Evolutionary conservation across 2,113 vertebrate genomes (phyloP), one percentile per base, ranked within the genome.

Genomic region (Pao palembangensis): DNA sequence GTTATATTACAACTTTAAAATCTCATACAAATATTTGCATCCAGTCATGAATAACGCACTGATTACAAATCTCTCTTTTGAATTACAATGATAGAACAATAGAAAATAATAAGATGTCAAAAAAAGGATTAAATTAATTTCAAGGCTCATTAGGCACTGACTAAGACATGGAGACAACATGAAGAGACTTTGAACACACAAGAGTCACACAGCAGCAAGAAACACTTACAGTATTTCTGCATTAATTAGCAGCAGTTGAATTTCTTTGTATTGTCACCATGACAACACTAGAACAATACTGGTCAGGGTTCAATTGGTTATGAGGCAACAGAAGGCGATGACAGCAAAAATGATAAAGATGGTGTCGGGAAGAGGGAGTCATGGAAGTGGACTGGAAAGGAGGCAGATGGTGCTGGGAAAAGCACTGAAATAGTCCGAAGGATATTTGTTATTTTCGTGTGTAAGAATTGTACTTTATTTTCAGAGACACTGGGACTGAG

Each of bases 251-350:
- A 20, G 17, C 61, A 25, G 51, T 58, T 71, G 51, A 73, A 61
- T 43, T 44, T 62, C 28, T 55, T 58, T 62, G 18, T 25, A 21
- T 55, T 53, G 72, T 84, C 7, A 49, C 44, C 77, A 79, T 76
- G 75, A 73, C 69, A 65, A 81, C 73, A 2, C 55, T 11, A 12
- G 20, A 60, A 79, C 73, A 67, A 51, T 65, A 61, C 20, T 48
- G 61, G 73, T 79, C 61, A 74, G 71, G 68, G 82, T 80, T 79
- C 63, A 64, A 21, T 38, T 12, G 1, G 64, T 41, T 49, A 44
- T 52, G n/a, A 71, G 51, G 28, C 59, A 63, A 54, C 72, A 82
- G 72, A 71, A 44, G 71, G 78, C 1, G 21, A 51, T 3, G 57
- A 17, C 0, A 16, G 52, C 58, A 49, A 28, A 51, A 69, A 65